Percentiles rank a stretch among this genome's conserved stretches.
Conservation (phyloP, 2,888 invertebrate species). For the Nephrocerus scutellatus region DNA sequence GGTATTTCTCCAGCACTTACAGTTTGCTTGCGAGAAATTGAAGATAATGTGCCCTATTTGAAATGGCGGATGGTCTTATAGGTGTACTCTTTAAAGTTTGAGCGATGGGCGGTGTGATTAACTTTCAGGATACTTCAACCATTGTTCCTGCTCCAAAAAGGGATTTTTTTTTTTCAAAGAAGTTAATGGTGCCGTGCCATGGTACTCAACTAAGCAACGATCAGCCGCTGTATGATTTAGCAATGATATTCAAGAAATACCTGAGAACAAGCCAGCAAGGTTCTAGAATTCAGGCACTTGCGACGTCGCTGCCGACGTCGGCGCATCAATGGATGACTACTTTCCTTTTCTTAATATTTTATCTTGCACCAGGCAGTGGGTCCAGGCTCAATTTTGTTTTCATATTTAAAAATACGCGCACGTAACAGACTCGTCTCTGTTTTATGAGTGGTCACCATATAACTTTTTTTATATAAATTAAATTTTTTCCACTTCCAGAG, state of each 20-base stretch:
- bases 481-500: too few relatives aligned
- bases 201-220: constrained; percentile 87
- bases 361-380: too few relatives aligned
- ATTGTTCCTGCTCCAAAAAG: constrained; percentile 82
- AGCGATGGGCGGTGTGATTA: constrained; percentile 28
- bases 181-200: constrained; percentile 93
- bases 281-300: constrained; percentile 78
- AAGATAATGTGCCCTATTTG: constrained; percentile 76
- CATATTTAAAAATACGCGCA: too few relatives aligned
- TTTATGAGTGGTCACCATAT: too few relatives aligned
- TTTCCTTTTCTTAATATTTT: too few relatives aligned
- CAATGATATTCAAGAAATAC: constrained; percentile 88
- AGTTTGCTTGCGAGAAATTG: constrained; percentile 83
- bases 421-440: too few relatives aligned
- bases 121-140: constrained; percentile 60
- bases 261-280: constrained; percentile 76
- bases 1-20: constrained; percentile 87
- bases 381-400: too few relatives aligned
- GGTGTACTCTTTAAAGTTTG: constrained; percentile 85
- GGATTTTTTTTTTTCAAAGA: constrained; percentile 97
- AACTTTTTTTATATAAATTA: too few relatives aligned
- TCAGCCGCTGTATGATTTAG: constrained; percentile 78
- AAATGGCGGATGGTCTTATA: constrained; percentile 91
- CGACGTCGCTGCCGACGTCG: too few relatives aligned
- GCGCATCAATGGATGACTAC: too few relatives aligned